Evolutionary conservation across 2,113 vertebrate genomes (phyloP).

Genomic region (Coregonus clupeaformis): DNA sequence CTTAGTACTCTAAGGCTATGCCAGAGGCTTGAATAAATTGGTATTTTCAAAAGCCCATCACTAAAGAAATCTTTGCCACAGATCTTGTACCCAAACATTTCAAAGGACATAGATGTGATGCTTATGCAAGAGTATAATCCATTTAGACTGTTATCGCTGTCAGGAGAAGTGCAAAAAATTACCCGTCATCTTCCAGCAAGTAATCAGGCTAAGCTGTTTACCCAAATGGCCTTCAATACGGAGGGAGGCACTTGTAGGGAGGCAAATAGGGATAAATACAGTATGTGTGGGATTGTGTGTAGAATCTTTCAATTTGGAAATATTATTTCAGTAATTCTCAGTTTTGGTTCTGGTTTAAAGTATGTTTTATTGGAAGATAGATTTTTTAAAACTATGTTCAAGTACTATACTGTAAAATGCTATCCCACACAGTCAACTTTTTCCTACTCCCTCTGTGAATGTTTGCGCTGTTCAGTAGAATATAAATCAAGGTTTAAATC

Average conservation of each 20-base stretch:
- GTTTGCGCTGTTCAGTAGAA: conserved; percentile 24
- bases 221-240: conserved; percentile 6
- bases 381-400: background rate
- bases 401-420: background rate
- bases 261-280: too few species aligned
- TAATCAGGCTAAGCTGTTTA: conserved; percentile 18
- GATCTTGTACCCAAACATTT: conserved; percentile 41
- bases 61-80: conserved; percentile 35
- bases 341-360: background rate
- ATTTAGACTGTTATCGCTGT: conserved; percentile 42
- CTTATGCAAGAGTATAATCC: conserved; percentile 23
- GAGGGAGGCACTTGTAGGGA: background rate
- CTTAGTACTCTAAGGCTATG: conserved; percentile 32
- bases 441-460: conserved; percentile 22
- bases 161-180: conserved; percentile 38
- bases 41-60: conserved; percentile 29
- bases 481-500: conserved; percentile 42
- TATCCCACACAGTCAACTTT: background rate
- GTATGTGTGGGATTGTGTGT: background rate
- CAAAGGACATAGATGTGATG: conserved; percentile 14
- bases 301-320: background rate
- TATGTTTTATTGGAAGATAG: background rate
- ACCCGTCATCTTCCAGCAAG: conserved; percentile 33
- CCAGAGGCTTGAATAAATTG: conserved; percentile 47
- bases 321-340: background rate